Evolutionary conservation across 2,888 invertebrate genomes (phyloP).

Genomic region (Ennomos quercinarius): DNA sequence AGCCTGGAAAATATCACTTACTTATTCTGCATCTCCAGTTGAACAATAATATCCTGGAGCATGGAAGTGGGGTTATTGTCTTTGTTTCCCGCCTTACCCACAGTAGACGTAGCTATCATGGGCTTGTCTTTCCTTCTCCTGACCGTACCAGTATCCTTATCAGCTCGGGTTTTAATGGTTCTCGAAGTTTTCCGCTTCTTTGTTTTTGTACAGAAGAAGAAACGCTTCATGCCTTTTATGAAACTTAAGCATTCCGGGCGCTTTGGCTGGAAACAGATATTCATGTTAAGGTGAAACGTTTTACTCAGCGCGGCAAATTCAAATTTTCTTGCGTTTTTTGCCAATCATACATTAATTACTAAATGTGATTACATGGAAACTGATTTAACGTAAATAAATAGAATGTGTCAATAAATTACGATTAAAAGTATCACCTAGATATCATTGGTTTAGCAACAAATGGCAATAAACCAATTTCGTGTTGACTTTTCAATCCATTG

Average conservation of each 20-base stretch:
- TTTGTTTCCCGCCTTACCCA: conserved; percentile 74
- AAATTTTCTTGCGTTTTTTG: too few relatives aligned
- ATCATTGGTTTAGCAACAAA: too few relatives aligned
- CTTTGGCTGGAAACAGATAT: conserved; percentile 59
- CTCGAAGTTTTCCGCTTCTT: conserved; percentile 64
- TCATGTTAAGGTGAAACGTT: too few relatives aligned
- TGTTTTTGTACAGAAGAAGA: conserved; percentile 78
- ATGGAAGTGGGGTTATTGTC: conserved; percentile 85
- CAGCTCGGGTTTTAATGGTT: conserved; percentile 50
- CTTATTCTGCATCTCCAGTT: conserved; percentile 89
- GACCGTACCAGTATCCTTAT: conserved; percentile 43
- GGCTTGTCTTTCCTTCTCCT: conserved; percentile 60
- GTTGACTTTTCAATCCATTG: too few relatives aligned
- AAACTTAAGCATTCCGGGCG: conserved; percentile 74
- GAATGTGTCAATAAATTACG: too few relatives aligned
- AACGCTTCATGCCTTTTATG: conserved; percentile 74
- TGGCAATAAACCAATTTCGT: too few relatives aligned
- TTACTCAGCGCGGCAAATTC: too few relatives aligned
- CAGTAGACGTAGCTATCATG: conserved; percentile 75
- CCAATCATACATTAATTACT: too few relatives aligned
- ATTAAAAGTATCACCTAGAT: too few relatives aligned
- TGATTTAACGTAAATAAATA: too few relatives aligned
- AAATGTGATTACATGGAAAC: too few relatives aligned
- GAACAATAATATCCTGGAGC: conserved; percentile 89
- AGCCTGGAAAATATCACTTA: conserved; percentile 45